Evolutionary conservation across 2,797 vertebrate genomes (phyloP).

Genomic region (Micromesistius poutassou): DNA sequence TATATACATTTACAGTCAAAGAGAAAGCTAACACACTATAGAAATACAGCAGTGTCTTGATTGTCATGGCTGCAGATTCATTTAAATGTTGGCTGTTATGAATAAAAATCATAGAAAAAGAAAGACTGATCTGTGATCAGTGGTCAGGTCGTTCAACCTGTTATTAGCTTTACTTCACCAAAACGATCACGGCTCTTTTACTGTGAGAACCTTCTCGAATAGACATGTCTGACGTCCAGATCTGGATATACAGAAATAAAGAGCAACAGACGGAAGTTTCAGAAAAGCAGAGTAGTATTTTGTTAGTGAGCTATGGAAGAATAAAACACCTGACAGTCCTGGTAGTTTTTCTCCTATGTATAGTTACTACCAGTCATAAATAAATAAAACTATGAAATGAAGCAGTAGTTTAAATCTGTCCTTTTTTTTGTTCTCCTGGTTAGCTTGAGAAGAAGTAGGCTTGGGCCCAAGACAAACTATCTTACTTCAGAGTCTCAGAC

Average conservation of each 20-base stretch:
- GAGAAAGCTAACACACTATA: slow-evolving; percentile 58
- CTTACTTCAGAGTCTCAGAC: slow-evolving; percentile 40
- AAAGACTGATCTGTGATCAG: slow-evolving; percentile 40
- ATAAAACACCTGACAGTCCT: slow-evolving; percentile 42
- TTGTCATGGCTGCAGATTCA: slow-evolving; percentile 67
- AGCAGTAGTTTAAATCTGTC: slow-evolving; percentile 50
- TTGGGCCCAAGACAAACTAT: slow-evolving; percentile 27
- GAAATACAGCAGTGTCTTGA: slow-evolving; percentile 67
- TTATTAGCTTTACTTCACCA: slow-evolving; percentile 35
- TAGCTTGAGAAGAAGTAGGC: slow-evolving; percentile 42
- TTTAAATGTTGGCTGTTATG: slow-evolving; percentile 40
- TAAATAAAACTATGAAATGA: slow-evolving; percentile 28
- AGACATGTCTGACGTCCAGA: slow-evolving; percentile 15
- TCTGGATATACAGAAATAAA: slow-evolving; percentile 46
- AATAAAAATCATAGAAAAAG: slow-evolving; percentile 40
- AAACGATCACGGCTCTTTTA: slow-evolving; percentile 32
- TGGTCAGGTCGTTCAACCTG: slow-evolving; percentile 23
- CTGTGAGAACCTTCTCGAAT: neutral
- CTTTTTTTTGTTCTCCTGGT: slow-evolving; percentile 36
- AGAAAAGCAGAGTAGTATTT: slow-evolving; percentile 43
- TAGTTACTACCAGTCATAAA: slow-evolving; percentile 40
- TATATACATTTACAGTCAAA: slow-evolving; percentile 64
- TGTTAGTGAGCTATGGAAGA: slow-evolving; percentile 38
- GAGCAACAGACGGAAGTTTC: slow-evolving; percentile 31
- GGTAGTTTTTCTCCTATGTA: slow-evolving; percentile 30